phyloP scores from a whole-genome alignment of 2,888 invertebrate genomes.

The Papilio demoleus region DNA sequence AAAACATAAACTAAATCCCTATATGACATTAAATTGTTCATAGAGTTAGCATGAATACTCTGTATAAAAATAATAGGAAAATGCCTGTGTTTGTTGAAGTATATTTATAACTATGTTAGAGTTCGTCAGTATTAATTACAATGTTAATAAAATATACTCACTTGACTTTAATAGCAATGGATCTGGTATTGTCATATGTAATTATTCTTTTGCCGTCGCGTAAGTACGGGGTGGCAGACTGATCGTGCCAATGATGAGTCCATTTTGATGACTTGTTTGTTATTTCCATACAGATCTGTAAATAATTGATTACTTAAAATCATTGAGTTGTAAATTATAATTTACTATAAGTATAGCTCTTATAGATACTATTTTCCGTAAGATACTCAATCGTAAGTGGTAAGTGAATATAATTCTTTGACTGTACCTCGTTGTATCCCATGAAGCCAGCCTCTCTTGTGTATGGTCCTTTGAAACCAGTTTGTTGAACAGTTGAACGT shows the following conservation, averaged over 20 bases:
- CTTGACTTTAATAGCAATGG: conserved; percentile 89
- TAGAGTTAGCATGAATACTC: no score
- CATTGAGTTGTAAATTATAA: no score
- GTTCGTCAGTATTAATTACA: no score
- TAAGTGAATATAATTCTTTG: background rate
- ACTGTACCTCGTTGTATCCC: conserved; percentile 92
- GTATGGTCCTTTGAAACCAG: conserved; percentile 90
- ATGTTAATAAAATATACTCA: no score
- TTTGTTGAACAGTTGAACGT: conserved; percentile 74
- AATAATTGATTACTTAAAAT: background rate
- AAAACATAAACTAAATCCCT: no score
- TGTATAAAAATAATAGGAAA: no score
- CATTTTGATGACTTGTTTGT: conserved; percentile 85
- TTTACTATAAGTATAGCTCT: no score
- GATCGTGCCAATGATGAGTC: conserved; percentile 88
- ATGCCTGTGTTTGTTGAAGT: no score
- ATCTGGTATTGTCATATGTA: conserved; percentile 89
- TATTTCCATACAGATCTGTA: conserved; percentile 86
- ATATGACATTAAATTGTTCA: no score
- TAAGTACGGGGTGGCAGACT: conserved; percentile 84
- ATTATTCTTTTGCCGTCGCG: conserved; percentile 86
- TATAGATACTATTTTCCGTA: no score
- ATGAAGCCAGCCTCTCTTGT: conserved; percentile 92
- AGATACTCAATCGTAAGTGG: background rate
- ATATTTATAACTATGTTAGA: no score